phyloP scores from a whole-genome alignment of 2,888 invertebrate genomes.

The Eristalinus sepulchralis region DNA sequence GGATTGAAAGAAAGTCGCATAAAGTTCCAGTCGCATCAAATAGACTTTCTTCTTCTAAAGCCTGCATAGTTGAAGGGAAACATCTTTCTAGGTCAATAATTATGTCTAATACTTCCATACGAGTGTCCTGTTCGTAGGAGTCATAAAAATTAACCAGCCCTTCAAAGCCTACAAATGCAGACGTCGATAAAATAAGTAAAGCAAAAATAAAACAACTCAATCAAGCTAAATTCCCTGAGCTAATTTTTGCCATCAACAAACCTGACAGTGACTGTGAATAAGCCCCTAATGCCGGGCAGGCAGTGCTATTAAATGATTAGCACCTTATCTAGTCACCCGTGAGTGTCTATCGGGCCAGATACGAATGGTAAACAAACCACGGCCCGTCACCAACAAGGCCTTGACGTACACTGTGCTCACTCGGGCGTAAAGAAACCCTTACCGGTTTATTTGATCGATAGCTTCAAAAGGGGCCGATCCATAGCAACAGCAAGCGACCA shows the following conservation, averaged over 20 bases:
- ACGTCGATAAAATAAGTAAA: neutral
- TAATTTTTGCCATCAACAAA: conserved; percentile 13
- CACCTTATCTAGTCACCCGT: conserved; percentile 31
- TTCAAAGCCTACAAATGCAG: neutral
- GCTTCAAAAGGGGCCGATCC: neutral
- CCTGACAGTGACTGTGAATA: neutral
- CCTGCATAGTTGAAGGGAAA: too few relatives aligned
- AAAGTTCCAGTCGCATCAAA: too few relatives aligned
- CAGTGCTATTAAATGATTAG: conserved; percentile 40
- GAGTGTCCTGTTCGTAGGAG: too few relatives aligned
- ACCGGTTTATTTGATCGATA: neutral
- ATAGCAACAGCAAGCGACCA: neutral
- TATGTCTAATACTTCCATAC: too few relatives aligned
- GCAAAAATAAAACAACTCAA: conserved; percentile 10
- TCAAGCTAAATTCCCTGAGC: conserved; percentile 5
- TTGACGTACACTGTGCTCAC: neutral
- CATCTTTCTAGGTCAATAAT: too few relatives aligned
- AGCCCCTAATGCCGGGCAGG: neutral
- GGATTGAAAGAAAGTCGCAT: too few relatives aligned
- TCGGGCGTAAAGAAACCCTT: neutral
- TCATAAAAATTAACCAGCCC: neutral
- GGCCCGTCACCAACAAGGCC: neutral
- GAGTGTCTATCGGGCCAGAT: neutral
- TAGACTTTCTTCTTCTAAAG: too few relatives aligned
- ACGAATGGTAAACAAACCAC: conserved; percentile 14